A percentile compares a stretch with the other conserved stretches of the same genome.
These are phyloP conservation scores for Coreoperca whiteheadi DNA, from an alignment of 2,113 vertebrate species.

Conservation along the genomic window DNA sequence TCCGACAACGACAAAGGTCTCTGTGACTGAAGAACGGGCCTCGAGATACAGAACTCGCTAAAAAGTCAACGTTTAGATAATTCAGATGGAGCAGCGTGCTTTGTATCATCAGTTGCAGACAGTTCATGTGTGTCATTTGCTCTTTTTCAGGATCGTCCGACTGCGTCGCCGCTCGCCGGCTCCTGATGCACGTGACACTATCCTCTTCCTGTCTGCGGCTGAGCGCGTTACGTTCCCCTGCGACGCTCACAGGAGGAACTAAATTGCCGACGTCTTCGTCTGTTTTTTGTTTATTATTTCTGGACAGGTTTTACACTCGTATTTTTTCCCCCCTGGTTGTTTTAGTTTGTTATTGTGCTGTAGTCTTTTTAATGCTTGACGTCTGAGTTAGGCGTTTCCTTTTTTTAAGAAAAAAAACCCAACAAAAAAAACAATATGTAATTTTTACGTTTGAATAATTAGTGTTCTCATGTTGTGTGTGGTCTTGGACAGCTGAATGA, in stretches of 20 bases:
- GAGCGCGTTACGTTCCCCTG: conserved; percentile 85
- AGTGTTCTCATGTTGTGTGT: conserved; percentile 70
- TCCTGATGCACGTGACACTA: conserved; percentile 83
- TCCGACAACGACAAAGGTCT: background rate
- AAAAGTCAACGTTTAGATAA: background rate
- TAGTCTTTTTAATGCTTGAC: conserved; percentile 68
- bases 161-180: conserved; percentile 79
- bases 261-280: conserved; percentile 80
- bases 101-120: conserved; percentile 37
- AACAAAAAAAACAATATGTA: too few species aligned
- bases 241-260: conserved; percentile 81
- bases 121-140: conserved; percentile 79
- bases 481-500: conserved; percentile 48
- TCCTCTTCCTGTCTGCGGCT: conserved; percentile 81
- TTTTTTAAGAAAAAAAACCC: too few species aligned
- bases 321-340: conserved; percentile 45
- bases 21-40: background rate
- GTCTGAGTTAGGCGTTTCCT: conserved; percentile 52
- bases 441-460: conserved; percentile 50
- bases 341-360: conserved; percentile 74
- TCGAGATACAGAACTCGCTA: background rate
- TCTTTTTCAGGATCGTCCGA: conserved; percentile 83
- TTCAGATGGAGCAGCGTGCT: conserved; percentile 49
- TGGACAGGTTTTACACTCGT: conserved; percentile 61
- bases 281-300: conserved; percentile 69